Evolutionary conservation across 2,113 vertebrate species (phyloP).

Genomic region (Otocyon megalotis): DNA sequence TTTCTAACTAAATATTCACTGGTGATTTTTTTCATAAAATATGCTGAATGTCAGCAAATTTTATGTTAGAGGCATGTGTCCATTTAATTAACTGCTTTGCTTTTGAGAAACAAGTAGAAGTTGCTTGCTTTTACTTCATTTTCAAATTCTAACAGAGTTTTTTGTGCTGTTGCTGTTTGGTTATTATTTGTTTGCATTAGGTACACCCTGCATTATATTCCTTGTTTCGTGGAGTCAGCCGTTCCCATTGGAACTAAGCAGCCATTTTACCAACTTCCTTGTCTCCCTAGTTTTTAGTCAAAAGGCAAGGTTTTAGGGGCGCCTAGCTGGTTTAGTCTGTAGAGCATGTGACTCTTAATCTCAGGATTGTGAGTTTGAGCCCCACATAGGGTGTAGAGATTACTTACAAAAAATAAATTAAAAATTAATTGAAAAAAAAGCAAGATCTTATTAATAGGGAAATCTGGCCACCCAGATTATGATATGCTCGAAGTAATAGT

Average conservation of each 20-base stretch:
- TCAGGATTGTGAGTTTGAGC: background rate
- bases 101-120: conserved; percentile 32
- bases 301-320: background rate
- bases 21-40: conserved; percentile 23
- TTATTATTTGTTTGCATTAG: background rate
- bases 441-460: background rate
- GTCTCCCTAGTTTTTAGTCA: background rate
- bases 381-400: background rate
- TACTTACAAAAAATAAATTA: background rate
- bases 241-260: background rate
- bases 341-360: background rate
- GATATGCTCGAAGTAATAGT: background rate
- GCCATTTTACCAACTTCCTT: background rate
- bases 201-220: background rate
- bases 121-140: background rate
- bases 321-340: background rate
- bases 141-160: background rate
- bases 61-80: conserved; percentile 4
- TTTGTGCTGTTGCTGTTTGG: background rate
- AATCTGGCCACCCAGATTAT: background rate
- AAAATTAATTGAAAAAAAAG: background rate
- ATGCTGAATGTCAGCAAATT: conserved; percentile 56
- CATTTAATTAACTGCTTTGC: conserved; percentile 36
- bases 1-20: conserved; percentile 56
- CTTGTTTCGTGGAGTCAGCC: background rate